Evolutionary conservation across 2,113 vertebrate species (phyloP), one percentile per base, ranked within the genome.

Genomic region (Petrocephalus zakoni): DNA sequence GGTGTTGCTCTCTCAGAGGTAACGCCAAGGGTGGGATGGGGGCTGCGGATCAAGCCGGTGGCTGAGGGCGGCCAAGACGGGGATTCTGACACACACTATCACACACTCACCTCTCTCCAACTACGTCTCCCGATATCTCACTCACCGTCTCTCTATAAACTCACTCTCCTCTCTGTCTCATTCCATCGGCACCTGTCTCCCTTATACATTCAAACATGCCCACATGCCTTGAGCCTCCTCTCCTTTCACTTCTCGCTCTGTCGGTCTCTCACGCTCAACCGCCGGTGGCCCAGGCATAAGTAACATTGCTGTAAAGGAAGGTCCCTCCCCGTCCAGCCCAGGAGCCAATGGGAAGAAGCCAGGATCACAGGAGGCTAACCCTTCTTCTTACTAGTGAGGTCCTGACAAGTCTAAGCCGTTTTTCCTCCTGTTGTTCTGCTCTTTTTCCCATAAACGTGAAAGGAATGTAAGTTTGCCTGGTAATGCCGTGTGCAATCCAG

Each of bases 251-350:
- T 37, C 85, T 46, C 10, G 25, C 61, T 64, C n/a, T 29, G 25
- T n/a, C 61, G 10, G n/a, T 13, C 61, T 13, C 64, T 78, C 37
- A 13, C 51, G 83, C 87, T 88, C 4, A 83, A 0, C 87, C 49
- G 85, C 86, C 64, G 0, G 75, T 72, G 72, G 11, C 42, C 88
- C 75, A 25, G 83, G n/a, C 78, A 88, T 56, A 82, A 47, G 78
- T 83, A 56, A 84, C 55, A 84, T 49, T 84, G 52, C 91, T 91
- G 87, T 89, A 92, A 89, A 88, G n/a, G 72, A 46, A 89, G 88
- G 90, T 89, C 90, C 92, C 85, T 58, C 91, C 92, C 92, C 91
- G 89, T 87, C 91, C 13, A 68, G 46, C 84, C 90, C 53, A 82
- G 46, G 46, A 49, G 81, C 81, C 81, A 83, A 83, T 47, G 8